Evolutionary conservation across 30 jellyfish, hydroid and myxozoan genomes (phyloP).

Genomic region (Cassiopea xamachana): DNA sequence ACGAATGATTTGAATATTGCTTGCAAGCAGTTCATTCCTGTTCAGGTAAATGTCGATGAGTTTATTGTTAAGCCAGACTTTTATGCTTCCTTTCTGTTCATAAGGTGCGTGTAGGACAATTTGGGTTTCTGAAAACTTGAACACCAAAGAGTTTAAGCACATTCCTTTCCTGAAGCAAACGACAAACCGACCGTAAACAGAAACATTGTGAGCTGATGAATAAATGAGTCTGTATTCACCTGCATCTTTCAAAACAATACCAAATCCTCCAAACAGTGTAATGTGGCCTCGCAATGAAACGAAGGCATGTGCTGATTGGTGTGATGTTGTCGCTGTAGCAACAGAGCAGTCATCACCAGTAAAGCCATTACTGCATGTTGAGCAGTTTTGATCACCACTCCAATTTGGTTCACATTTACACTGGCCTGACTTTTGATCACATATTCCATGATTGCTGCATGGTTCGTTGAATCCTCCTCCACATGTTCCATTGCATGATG

Average conservation of each 20-base stretch:
- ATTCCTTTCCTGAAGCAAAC: conserved; percentile 18
- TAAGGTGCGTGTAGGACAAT: conserved; percentile 59
- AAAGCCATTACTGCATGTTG: conserved; percentile 47
- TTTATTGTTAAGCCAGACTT: conserved; percentile 54
- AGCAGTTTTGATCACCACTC: conserved; percentile 67
- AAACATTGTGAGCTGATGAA: neutral
- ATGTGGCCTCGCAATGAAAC: conserved; percentile 44
- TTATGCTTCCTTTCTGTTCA: neutral
- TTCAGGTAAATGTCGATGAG: conserved; percentile 32
- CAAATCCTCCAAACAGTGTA: conserved; percentile 49
- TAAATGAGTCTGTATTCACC: conserved; percentile 64
- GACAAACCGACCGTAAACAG: conserved; percentile 61
- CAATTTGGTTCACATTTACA: conserved; percentile 58
- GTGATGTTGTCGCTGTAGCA: neutral
- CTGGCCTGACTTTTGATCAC: conserved; percentile 41
- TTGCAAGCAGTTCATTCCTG: neutral
- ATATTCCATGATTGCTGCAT: conserved; percentile 68
- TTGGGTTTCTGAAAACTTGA: neutral
- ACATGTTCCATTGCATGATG: conserved; percentile 44
- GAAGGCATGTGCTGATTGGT: conserved; percentile 33
- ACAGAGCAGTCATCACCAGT: conserved; percentile 66
- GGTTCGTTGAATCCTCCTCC: conserved; percentile 69
- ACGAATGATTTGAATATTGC: conserved; percentile 20
- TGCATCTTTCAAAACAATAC: conserved; percentile 24
- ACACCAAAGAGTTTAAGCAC: conserved; percentile 55